These are phyloP conservation scores for Melanotaenia trifasciata DNA, from an alignment of 2,797 vertebrate species.

Conservation along the genomic window DNA sequence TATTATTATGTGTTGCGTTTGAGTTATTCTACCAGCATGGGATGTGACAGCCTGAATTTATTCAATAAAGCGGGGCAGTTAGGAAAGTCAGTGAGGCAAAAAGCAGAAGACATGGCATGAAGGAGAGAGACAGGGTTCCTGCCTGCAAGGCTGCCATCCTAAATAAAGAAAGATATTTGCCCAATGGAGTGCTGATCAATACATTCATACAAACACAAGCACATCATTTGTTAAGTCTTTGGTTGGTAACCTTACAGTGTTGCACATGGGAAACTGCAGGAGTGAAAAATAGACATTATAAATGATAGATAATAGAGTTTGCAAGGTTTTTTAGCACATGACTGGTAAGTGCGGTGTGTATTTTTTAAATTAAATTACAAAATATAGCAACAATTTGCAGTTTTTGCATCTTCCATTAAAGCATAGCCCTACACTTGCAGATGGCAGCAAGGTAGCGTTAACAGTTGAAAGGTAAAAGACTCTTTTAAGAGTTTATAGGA, in stretches of 20 bases:
- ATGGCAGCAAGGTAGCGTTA: background rate
- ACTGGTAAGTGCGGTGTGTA: constrained; percentile 34
- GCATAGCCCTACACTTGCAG: background rate
- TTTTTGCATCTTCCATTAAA: background rate
- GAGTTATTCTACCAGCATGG: constrained; percentile 98
- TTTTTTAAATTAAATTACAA: background rate
- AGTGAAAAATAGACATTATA: constrained; percentile 57
- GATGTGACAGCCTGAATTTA: constrained; percentile 99
- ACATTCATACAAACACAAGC: constrained; percentile 92
- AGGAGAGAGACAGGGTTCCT: constrained; percentile 82
- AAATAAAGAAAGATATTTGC: constrained; percentile 88
- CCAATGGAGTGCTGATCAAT: constrained; percentile 91
- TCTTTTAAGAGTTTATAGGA: background rate
- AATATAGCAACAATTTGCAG: background rate
- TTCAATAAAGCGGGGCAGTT: constrained; percentile 98
- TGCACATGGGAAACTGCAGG: constrained; percentile 64
- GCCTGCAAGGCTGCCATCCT: constrained; percentile 82
- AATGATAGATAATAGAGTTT: constrained; percentile 67
- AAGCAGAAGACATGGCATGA: constrained; percentile 80
- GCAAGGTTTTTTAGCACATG: constrained; percentile 46
- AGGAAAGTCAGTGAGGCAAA: constrained; percentile 97
- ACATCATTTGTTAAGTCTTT: constrained; percentile 80
- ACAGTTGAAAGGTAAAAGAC: background rate
- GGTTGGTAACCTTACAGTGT: constrained; percentile 54
- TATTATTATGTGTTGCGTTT: constrained; percentile 99